Base-by-base conservation (phyloP, 2,113 vertebrate genomes). In the Trogon melanurus region DNA sequence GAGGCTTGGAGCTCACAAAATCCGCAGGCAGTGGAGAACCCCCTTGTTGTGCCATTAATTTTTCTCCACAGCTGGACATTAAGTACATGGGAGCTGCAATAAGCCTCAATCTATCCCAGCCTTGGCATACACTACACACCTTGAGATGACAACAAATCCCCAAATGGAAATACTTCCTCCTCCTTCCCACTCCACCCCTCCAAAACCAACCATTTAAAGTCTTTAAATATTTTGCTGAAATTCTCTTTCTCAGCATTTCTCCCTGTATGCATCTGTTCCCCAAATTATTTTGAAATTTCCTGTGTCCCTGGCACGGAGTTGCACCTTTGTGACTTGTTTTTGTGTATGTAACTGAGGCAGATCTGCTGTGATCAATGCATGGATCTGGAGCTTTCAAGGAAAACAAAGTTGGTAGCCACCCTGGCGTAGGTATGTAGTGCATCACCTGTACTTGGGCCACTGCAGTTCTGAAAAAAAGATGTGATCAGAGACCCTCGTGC, bases 41-140 rank as follows among this genome's bases (percentile, higher is more conserved):
- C 17, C 32, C 23, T 76, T 87, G 9, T 72, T 60, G 10, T 79
- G 17, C n/a, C 70, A 58, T 72, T 82, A 48, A 20, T 64, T 88
- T 89, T 92, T 92, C 38, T 85, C 54, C 19, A 41, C 32, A 87
- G 45, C 30, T 79, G 51, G 29, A 64, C 22, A 58, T 65, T 91
- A 66, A 70, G 12, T 79, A 64, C 29, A 47, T 15, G 30, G 30
- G 34, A 67, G 38, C 30, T 91, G 50, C 50, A 91, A 17, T 44
- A 89, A 79, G 9, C 32, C 57, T 65, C 5, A 7, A 27, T 64
- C 62, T 94, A 15, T 79, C 34, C 50, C 45, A 72, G 50, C 45
- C 45, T 69, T 82, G 66, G 18, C 15, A 50, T 65, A 53, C 5
- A 23, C 53, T 45, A 48, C 26, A 30, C 16, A 89, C 30, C 62